These are phyloP conservation scores for Nyctalus aviator DNA, from an alignment of 2,797 vertebrate genomes.

Conservation along the genomic window DNA sequence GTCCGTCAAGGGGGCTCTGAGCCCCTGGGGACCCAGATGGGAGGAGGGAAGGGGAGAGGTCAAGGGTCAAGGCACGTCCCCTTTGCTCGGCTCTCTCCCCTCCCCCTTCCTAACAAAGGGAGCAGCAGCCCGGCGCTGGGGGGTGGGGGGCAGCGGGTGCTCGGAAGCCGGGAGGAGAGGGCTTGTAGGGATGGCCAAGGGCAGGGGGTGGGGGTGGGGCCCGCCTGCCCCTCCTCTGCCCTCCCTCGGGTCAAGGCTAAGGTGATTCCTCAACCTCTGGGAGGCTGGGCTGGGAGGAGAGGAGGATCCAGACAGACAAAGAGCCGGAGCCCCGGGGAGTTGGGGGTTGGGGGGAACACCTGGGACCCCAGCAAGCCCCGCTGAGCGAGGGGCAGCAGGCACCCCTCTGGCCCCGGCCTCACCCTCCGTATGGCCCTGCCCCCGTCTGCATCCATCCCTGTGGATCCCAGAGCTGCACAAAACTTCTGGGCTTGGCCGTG, in stretches of 20 bases:
- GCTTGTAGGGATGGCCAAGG: constrained; percentile 77
- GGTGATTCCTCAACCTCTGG: constrained; percentile 82
- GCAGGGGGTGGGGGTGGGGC: constrained; percentile 66
- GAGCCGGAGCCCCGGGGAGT: constrained; percentile 47
- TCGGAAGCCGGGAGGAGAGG: constrained; percentile 76
- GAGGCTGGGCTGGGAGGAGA: constrained; percentile 63
- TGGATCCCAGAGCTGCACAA: not conserved
- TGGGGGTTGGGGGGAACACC: constrained; percentile 65
- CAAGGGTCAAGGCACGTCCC: constrained; percentile 83
- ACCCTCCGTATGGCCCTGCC: not conserved
- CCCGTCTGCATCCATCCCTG: not conserved
- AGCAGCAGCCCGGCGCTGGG: constrained; percentile 41
- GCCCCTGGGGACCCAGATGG: constrained; percentile 82
- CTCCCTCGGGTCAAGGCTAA: constrained; percentile 80
- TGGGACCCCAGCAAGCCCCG: constrained; percentile 64
- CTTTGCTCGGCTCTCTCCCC: constrained; percentile 76
- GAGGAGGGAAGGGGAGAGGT: constrained; percentile 88
- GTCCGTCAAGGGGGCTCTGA: constrained; percentile 90
- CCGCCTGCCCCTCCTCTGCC: constrained; percentile 58
- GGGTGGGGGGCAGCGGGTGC: constrained; percentile 23
- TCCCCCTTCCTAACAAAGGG: constrained; percentile 83
- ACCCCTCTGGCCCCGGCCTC: constrained; percentile 51
- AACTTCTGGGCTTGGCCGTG: not conserved
- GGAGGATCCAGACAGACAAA: constrained; percentile 76
- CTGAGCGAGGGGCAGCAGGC: constrained; percentile 44